Evolutionary conservation across 2,113 vertebrate species (phyloP), one percentile per base, ranked within the genome.

Genomic region (Bostrychus sinensis): DNA sequence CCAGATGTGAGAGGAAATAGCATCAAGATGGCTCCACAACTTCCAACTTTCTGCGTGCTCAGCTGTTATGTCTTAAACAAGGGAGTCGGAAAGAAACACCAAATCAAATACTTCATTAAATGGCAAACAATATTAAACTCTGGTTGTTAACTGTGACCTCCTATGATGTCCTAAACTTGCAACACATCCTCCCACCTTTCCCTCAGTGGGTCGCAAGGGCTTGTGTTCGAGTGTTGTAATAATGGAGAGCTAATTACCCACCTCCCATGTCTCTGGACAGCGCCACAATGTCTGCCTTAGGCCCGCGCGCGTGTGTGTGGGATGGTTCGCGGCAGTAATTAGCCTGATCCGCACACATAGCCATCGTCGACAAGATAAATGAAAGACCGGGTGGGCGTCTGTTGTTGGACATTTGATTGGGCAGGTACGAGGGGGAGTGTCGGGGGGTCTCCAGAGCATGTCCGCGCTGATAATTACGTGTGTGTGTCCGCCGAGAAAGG

Each of bases 361-460:
- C 77, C 69, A 72, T 63, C 76, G 86, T 89, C 93, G 93, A 97
- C 94, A 97, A 97, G 95, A 98, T 94, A 96, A 98, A 98, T 94
- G 94, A 95, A n/a, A 95, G 93, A 92, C 91, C 93, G 92, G 92
- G 94, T 94, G 89, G 91, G 91, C 92, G 93, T 95, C 93, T 93
- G 92, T 93, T 89, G 88, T 93, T 95, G 94, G 90, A 92, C 92
- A 91, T 80, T 90, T 92, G 91, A 93, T 93, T 93, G 89, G 91
- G 88, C 84, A 92, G 91, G 90, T 92, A 92, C 79, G 85, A 83
- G 14, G 84, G 90, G 93, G 92, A 93, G 91, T 85, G 89, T 92
- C 92, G 91, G 89, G n/a, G 87, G 93, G 91, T 93, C 95, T 93
- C 92, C 92, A 92, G 93, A 95, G 95, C 93, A 94, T 94, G 95